Evolutionary conservation across 2,797 vertebrate genomes (phyloP).

Genomic region (Acridotheres tristis): DNA sequence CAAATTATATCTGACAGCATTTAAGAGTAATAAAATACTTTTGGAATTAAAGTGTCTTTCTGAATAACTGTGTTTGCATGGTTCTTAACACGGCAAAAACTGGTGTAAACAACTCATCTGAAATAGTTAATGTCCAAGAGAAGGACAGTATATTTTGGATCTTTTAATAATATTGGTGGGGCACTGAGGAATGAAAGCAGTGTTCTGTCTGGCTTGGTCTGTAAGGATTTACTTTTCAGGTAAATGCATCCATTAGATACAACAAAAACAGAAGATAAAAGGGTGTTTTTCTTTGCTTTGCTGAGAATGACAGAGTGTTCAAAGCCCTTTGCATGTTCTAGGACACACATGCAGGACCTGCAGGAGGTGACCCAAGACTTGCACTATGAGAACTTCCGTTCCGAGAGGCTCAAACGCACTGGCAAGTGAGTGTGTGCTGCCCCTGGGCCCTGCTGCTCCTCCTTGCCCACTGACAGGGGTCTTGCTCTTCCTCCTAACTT

Average conservation of each 20-base stretch:
- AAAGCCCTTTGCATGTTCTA: conserved; percentile 56
- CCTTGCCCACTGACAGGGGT: rapidly evolving
- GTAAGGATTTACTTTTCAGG: not conserved
- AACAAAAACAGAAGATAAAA: not conserved
- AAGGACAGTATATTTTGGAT: not conserved
- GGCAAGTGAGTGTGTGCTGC: conserved; percentile 71
- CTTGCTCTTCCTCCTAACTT: not conserved
- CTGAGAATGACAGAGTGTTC: not conserved
- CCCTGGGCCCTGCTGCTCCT: not conserved
- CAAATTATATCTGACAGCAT: not conserved
- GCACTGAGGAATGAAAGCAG: not conserved
- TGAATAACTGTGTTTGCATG: not conserved
- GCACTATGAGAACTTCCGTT: conserved; percentile 93
- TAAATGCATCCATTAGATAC: not conserved
- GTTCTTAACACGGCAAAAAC: not conserved
- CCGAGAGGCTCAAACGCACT: conserved; percentile 87
- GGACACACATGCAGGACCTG: conserved; percentile 92
- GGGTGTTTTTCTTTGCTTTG: not conserved
- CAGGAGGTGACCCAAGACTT: conserved; percentile 91
- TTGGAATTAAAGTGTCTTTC: not conserved
- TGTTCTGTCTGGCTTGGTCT: not conserved
- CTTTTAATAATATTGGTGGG: not conserved
- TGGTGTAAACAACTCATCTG: not conserved
- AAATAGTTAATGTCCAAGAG: not conserved
- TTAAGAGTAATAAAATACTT: not conserved